Base-by-base conservation (phyloP, 2,797 vertebrate genomes). In the Zalophus californianus region DNA sequence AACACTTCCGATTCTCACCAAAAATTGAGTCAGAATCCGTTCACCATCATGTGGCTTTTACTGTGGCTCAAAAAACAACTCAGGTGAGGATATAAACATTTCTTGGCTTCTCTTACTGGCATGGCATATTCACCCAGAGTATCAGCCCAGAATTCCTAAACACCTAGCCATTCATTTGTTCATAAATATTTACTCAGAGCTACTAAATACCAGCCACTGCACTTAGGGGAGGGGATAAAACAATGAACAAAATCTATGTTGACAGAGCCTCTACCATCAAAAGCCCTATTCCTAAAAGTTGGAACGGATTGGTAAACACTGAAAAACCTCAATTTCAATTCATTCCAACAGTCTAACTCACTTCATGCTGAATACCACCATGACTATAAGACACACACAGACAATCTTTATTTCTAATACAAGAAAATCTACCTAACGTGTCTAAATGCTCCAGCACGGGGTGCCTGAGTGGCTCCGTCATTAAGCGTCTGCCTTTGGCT, bases 371-470 rank as follows among this genome's bases (percentile, higher is more conserved):
- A 84, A 86, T 12, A 52, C 20, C 50, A 73, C 13, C 29, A 80
- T 44, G 35, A 94, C 82, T 27, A 58, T 29, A 50, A 95, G 23
- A 87, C 6, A 58, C 35, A 52, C 21, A 50, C 5, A 38, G 5
- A 66, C 25, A 58, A 80, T 56, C 58, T 85, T 89, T 78, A 88
- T 44, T 94, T 95, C 60, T 56, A 94, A 94, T 35, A 84, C 11
- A 62, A 68, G 7, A 3, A 94, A 79, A 91, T 91, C 73, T 90
- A 89, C 8, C 41, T 20, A 58, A 58, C 4, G 5, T 41, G 12
- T n/a, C 14, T 73, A 90, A 96, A 73, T 18, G 94, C 70, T 77
- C 62, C 32, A n/a, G 15, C 62, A 66, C 15, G 8, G 62, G 15
- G 62, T 2, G 15, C 62, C 62, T n/a, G 32, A n/a, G 62, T 66